Evolutionary conservation across 2,113 vertebrate species (phyloP), one percentile per base, ranked within the genome.

Genomic region (Pteronura brasiliensis): DNA sequence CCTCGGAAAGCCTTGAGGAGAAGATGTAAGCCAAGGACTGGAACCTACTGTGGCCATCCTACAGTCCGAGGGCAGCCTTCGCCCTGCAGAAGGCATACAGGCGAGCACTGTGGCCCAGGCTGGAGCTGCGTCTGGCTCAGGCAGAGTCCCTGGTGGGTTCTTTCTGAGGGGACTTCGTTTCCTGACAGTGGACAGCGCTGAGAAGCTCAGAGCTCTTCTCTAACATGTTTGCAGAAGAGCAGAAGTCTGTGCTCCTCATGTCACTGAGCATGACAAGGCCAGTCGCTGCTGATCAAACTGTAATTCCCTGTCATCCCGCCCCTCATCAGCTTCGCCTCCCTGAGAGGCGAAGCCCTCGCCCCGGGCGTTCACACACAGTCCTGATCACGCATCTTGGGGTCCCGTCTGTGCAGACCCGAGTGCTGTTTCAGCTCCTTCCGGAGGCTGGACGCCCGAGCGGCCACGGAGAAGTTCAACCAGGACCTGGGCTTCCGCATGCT

Each of bases 401-500:
- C 95, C 98, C 7, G 97, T 67, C 96, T 84, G 65, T 4, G 12
- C 98, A 99, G 99, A 95, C 99, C 99, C 0, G 99, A 99, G 87
- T 99, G 99, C 97, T 99, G 99, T 97, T 99, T 99, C 61, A 99
- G 99, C 94, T 99, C 99, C 84, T 99, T 99, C 98, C 99, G 99
- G 97, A 99, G 99, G 36, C 98, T 99, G 98, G 99, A 99, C 34
- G 99, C 99, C 91, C 99, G 98, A 91, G 99, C 99, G 4, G 99
- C 99, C 76, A 99, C 99, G 2, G 99, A 99, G 81, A 99, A 99
- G 98, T 99, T 99, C 98, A 99, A 99, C 97, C 99, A 99, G 84
- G 99, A 99, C 84, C 98, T 99, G 98, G 99, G 99, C 23, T 99
- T 99, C 89, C 99, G 99, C 79, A 99, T 99, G 99, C 99, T 99